Evolutionary conservation across 2,888 invertebrate genomes (phyloP), one percentile per base, ranked within the genome.

Genomic region (Drosophila gaucha): DNA sequence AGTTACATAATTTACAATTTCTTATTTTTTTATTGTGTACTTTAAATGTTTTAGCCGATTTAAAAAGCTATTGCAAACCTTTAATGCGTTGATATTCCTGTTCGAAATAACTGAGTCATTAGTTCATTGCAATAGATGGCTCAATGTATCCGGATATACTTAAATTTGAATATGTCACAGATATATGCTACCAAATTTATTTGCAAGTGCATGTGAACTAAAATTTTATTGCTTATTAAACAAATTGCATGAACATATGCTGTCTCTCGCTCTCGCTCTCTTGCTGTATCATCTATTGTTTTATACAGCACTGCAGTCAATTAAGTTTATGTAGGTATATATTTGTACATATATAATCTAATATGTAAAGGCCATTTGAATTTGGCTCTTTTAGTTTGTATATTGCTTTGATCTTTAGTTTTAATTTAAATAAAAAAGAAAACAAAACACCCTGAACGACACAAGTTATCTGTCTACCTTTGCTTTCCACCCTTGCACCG

Each of bases 401-500:
- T 59, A 63, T 58, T 63, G 64, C 63, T 74, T 85, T 85, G 26
- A 64, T 58, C 41, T 71, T 80, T n/a, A 38, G 38, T 86, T 70
- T 28, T 35, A 20, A 50, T 43, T 20, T 18, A 35, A 46, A 31
- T 56, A 5, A 24, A 16, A 41, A 26, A 26, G 6, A 6, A 6
- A 26, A 26, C n/a, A 6, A 41, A 16, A 16, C 24, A 41, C 67
- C 52, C 69, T 60, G 50, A 86, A 44, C 46, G 50, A 55, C 46
- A 76, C 71, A 39, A 58, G 52, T 51, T 63, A 39, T 62, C 26
- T 56, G 54, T 74, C 59, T 50, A 58, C 59, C 49, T 56, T 57
- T 56, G 55, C 56, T 56, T 30, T 65, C 55, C 60, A 70, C 66
- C 60, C 59, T 58, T 75, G 80, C 80, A 82, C 88, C 60, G 75